These are phyloP conservation scores for Ctenicera cuprea DNA, from an alignment of 2,888 invertebrate species.

Conservation along the genomic window DNA sequence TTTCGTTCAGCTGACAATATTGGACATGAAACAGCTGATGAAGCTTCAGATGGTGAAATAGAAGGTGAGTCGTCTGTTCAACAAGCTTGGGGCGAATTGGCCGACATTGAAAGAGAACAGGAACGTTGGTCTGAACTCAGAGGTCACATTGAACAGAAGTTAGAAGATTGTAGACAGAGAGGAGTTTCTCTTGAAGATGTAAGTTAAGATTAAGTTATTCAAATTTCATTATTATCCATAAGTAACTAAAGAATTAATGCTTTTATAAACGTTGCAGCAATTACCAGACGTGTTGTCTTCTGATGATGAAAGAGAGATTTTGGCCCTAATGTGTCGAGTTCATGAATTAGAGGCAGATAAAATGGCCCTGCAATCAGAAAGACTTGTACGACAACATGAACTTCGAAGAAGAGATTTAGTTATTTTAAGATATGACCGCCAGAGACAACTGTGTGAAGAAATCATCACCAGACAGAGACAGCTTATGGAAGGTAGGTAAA, in stretches of 20 bases:
- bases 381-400: constrained; percentile 90
- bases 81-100: constrained; percentile 89
- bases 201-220: constrained; percentile 62
- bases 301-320: constrained; percentile 92
- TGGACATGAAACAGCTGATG: constrained; percentile 64
- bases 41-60: constrained; percentile 66
- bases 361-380: constrained; percentile 91
- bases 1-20: constrained; percentile 69
- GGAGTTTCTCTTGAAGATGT: constrained; percentile 91
- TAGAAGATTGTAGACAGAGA: constrained; percentile 85
- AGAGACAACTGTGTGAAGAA: constrained; percentile 91
- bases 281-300: constrained; percentile 89
- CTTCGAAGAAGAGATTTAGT: constrained; percentile 89
- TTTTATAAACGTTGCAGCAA: no score
- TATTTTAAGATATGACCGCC: constrained; percentile 87
- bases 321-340: constrained; percentile 91
- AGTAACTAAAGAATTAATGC: no score
- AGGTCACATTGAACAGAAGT: constrained; percentile 85
- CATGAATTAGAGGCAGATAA: constrained; percentile 97
- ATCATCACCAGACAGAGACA: constrained; percentile 92
- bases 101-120: constrained; percentile 90
- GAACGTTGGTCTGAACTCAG: constrained; percentile 86
- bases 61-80: constrained; percentile 83
- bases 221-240: no score
- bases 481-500: constrained; percentile 86